Percentiles rank a stretch among this genome's conserved stretches.
These are phyloP conservation scores for Habropoda laboriosa DNA, from an alignment of 1,140 invertebrate genomes.

Conservation along the genomic window DNA sequence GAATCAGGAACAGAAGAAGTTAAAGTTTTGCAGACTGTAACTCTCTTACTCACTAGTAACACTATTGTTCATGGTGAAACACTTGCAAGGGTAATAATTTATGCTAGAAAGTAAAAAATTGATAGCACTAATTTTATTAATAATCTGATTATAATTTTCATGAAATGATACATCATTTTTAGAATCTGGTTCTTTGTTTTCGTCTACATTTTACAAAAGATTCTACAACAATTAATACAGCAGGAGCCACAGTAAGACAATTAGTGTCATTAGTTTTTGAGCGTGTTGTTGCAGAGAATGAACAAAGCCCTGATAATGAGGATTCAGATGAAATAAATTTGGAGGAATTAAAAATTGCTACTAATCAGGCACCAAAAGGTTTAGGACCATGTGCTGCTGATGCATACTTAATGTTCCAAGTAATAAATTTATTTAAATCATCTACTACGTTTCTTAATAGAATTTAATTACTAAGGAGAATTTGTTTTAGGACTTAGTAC, in stretches of 20 bases:
- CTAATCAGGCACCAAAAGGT: slow-evolving; percentile 89
- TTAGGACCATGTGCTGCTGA: slow-evolving; percentile 95
- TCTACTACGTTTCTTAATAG: background rate
- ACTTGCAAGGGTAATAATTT: slow-evolving; percentile 89
- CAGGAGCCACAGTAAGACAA: slow-evolving; percentile 97
- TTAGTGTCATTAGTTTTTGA: slow-evolving; percentile 98
- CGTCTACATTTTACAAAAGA: slow-evolving; percentile 97
- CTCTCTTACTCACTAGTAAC: slow-evolving; percentile 96
- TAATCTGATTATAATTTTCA: no score
- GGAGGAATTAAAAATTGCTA: slow-evolving; percentile 90
- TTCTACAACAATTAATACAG: slow-evolving; percentile 96
- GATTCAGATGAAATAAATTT: slow-evolving; percentile 84
- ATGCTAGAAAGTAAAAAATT: background rate
- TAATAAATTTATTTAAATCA: slow-evolving; percentile 75
- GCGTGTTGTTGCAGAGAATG: slow-evolving; percentile 90
- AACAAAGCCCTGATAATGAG: slow-evolving; percentile 76
- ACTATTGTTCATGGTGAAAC: slow-evolving; percentile 96
- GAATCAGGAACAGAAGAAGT: slow-evolving; percentile 96
- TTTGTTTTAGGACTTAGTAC: slow-evolving; percentile 92
- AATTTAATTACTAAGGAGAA: slow-evolving; percentile 17
- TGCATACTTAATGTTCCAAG: slow-evolving; percentile 97
- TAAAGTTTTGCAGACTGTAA: slow-evolving; percentile 97
- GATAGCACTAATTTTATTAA: background rate
- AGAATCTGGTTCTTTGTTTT: slow-evolving; percentile 98
- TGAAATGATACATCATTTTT: slow-evolving; percentile 69